A percentile compares a stretch with the other conserved stretches of the same genome.
These are phyloP conservation scores for Corythornis madagascariensis DNA, from an alignment of 2,113 vertebrate genomes.

Conservation along the genomic window DNA sequence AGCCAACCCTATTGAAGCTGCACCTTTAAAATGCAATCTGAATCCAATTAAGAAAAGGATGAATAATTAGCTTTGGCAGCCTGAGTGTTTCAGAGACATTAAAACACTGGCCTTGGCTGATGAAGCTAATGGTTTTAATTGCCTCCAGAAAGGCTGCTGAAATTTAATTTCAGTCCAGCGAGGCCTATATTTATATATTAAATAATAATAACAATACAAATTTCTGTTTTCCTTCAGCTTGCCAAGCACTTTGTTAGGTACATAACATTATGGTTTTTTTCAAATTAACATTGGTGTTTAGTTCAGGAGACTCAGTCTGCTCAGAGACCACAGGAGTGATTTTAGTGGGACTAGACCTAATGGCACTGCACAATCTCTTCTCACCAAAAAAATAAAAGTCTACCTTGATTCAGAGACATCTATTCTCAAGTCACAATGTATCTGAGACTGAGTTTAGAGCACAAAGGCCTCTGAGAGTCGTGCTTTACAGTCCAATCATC, in stretches of 20 bases:
- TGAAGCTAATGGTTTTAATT: conserved; percentile 68
- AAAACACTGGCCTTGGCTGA: conserved; percentile 43
- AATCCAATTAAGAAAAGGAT: conserved; percentile 55
- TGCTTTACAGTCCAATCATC: background rate
- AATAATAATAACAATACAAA: conserved; percentile 55
- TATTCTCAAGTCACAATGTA: background rate
- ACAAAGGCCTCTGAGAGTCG: background rate
- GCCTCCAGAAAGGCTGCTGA: conserved; percentile 64
- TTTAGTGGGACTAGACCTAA: background rate
- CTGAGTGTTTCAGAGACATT: conserved; percentile 47
- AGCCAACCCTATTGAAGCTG: background rate
- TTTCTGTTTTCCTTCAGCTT: conserved; percentile 40
- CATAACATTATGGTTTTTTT: background rate
- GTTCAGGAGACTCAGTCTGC: background rate
- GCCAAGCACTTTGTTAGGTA: conserved; percentile 47
- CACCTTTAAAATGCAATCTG: conserved; percentile 61
- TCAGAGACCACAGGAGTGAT: background rate
- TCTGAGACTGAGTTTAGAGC: background rate
- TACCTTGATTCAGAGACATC: background rate
- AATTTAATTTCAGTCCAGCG: conserved; percentile 50
- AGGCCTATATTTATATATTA: conserved; percentile 47
- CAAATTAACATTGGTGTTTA: background rate
- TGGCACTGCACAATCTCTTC: background rate
- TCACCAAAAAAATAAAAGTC: background rate
- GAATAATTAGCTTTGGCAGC: conserved; percentile 69